Base-by-base conservation (phyloP, 1,140 invertebrate species). In the Chelonus insularis region DNA sequence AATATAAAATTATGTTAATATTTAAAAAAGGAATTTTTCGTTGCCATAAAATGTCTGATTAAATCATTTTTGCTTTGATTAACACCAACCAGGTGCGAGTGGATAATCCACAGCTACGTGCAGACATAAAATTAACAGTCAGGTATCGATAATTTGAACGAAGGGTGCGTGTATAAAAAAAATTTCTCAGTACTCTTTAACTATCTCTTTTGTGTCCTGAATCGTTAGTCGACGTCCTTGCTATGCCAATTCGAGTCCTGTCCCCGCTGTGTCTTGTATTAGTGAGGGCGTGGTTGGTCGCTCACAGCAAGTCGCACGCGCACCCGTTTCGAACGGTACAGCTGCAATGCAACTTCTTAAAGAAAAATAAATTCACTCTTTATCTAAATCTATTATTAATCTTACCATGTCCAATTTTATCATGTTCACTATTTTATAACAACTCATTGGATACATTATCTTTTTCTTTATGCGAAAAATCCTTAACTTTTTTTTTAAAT, bases 211-310 rank as follows among this genome's bases (percentile, higher is more conserved):
- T 73, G 71, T 72, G 67, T 60, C 63, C 48, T 23, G 66, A 29
- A 37, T 61, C 45, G 67, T 63, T 60, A 73, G 68, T 70, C 65
- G 73, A 72, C 69, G 73, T 75, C 72, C 73, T 75, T 75, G 73
- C 72, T 55, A 37, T 67, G 61, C 61, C 70, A 71, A 74, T 75
- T 74, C 72, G 66, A 72, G 72, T 73, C 70, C 69, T 69, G 71
- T 72, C 57, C 52, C 70, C 47, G 34, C 48, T 34, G 29, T 62
- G 18, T 57, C 56, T 36, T 32, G 41, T 64, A 71, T 74, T 74
- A 75, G 72, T 66, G 71, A 74, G 72, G 73, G 73, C 72, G 73
- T 75, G 73, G 73, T 73, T 71, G 67, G 66, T 63, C 66, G 72
- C 71, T 71, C 66, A 66, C 37, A 65, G 58, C 52, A 64, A 65